These are phyloP conservation scores for Cheirogaleus medius DNA, from an alignment of 2,113 vertebrate genomes.

Conservation along the genomic window DNA sequence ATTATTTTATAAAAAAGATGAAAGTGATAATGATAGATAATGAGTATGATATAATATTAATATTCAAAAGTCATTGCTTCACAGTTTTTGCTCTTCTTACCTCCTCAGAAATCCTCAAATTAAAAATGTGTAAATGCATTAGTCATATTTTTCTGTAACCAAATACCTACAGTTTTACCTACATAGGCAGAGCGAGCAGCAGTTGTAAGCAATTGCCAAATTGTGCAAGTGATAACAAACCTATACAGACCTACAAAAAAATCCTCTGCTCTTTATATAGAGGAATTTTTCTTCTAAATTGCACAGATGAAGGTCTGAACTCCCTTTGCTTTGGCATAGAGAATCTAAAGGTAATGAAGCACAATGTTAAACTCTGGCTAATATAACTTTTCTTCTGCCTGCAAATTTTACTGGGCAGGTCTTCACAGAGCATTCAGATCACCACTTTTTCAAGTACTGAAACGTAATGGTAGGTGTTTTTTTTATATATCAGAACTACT, in stretches of 20 bases:
- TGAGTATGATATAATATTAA: neutral
- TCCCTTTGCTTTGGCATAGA: neutral
- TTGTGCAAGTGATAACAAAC: neutral
- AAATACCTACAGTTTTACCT: neutral
- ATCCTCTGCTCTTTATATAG: neutral
- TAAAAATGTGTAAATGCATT: neutral
- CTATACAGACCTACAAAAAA: neutral
- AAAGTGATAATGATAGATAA: neutral
- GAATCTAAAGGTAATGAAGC: fast-evolving
- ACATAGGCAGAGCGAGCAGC: neutral
- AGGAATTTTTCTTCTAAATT: neutral
- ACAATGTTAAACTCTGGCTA: fast-evolving
- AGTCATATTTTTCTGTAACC: neutral
- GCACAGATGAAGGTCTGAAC: neutral
- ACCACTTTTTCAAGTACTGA: neutral
- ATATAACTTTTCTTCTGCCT: neutral
- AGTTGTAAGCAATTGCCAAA: neutral
- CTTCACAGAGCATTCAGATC: neutral
- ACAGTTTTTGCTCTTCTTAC: neutral
- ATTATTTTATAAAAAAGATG: neutral
- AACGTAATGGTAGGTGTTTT: neutral
- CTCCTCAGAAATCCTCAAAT: neutral
- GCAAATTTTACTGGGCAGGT: too few species aligned
- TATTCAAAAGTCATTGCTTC: neutral
- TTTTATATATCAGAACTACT: neutral